phyloP scores from a whole-genome alignment of 2,888 invertebrate genomes.

The Lacanobia wlatinum region DNA sequence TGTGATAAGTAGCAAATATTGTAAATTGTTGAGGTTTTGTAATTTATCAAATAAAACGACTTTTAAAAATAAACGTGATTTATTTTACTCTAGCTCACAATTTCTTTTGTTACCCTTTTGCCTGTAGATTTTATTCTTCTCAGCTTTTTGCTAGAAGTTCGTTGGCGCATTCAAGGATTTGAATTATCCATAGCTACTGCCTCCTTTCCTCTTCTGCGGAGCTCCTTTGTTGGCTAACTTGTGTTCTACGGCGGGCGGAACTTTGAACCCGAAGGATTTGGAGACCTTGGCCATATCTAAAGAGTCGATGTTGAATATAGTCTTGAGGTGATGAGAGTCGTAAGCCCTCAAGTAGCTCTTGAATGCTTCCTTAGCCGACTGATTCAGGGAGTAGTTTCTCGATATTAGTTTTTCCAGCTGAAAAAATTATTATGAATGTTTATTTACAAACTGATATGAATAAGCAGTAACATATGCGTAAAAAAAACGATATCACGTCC shows the following conservation, averaged over 20 bases:
- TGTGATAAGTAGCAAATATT: constrained; percentile 35
- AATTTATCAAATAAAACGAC: constrained; percentile 62
- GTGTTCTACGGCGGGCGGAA: constrained; percentile 98
- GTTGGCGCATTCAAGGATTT: constrained; percentile 92
- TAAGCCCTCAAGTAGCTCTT: constrained; percentile 99
- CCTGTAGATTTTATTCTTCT: constrained; percentile 92
- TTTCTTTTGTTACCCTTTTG: constrained; percentile 88
- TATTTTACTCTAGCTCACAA: constrained; percentile 71
- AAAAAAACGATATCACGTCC: background rate
- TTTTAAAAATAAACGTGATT: constrained; percentile 57
- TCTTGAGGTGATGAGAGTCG: constrained; percentile 98
- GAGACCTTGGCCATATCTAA: constrained; percentile 97
- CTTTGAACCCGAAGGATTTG: constrained; percentile 98
- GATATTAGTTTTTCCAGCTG: constrained; percentile 98
- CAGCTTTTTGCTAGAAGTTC: constrained; percentile 85
- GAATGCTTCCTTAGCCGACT: constrained; percentile 99
- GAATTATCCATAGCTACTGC: constrained; percentile 95
- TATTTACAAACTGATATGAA: background rate
- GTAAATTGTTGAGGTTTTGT: constrained; percentile 24
- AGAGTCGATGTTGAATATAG: constrained; percentile 97
- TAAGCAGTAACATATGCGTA: too few relatives aligned
- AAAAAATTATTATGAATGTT: constrained; percentile 72
- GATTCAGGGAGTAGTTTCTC: constrained; percentile 98
- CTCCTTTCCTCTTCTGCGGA: constrained; percentile 94
- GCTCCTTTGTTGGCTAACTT: constrained; percentile 88